These are phyloP conservation scores for Plecturocebus donacophilus DNA, from an alignment of 2,113 vertebrate species.

Conservation along the genomic window DNA sequence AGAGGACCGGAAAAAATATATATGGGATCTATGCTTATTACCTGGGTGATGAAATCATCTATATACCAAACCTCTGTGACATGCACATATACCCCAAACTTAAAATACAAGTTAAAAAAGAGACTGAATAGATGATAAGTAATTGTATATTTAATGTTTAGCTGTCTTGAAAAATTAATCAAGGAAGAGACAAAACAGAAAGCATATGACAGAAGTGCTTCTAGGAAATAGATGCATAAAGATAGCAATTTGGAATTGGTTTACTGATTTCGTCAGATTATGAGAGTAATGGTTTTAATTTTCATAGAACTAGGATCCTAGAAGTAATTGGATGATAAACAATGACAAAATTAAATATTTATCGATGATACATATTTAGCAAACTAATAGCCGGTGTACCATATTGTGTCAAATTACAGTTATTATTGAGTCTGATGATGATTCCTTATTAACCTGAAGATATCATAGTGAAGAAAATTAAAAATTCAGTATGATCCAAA, in stretches of 20 bases:
- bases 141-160: background rate
- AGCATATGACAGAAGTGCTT: background rate
- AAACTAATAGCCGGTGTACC: background rate
- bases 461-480: background rate
- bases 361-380: background rate
- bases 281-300: background rate
- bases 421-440: background rate
- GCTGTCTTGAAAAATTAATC: background rate
- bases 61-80: too few species aligned
- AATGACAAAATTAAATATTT: background rate
- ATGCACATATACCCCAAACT: too few species aligned
- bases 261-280: background rate
- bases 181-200: background rate
- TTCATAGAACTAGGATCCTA: background rate
- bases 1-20: too few species aligned
- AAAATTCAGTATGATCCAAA: background rate
- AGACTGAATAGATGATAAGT: background rate
- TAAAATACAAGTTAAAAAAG: too few species aligned
- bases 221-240: background rate
- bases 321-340: background rate
- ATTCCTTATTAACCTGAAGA: background rate
- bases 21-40: too few species aligned
- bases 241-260: background rate
- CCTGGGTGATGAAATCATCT: too few species aligned
- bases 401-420: background rate